These are phyloP conservation scores for Chrysaora quinquecirrha DNA, from an alignment of 30 jellyfish, hydroid and myxozoan species.

Conservation along the genomic window DNA sequence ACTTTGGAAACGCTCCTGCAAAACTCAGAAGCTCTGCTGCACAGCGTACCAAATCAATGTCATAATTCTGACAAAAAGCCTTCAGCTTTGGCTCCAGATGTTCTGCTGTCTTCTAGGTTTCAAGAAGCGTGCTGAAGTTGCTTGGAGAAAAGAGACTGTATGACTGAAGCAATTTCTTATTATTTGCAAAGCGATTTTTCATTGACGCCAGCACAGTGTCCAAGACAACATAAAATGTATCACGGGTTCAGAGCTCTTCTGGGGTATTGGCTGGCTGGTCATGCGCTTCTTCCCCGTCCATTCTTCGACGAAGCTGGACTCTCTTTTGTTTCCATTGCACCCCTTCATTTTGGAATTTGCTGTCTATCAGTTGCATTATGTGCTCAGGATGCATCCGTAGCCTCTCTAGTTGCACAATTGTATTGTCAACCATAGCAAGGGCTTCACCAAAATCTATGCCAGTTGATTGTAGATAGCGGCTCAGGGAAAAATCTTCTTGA, in stretches of 20 bases:
- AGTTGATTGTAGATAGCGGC: constrained; percentile 49
- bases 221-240: not conserved
- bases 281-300: not conserved
- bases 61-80: constrained; percentile 7
- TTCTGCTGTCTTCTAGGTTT: not conserved
- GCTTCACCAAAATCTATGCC: constrained; percentile 47
- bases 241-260: not conserved
- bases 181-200: constrained; percentile 28
- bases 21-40: constrained; percentile 49
- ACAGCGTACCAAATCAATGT: constrained; percentile 25
- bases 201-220: too few species aligned
- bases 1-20: constrained; percentile 18
- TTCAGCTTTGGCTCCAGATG: constrained; percentile 11
- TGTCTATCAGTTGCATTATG: constrained; percentile 12
- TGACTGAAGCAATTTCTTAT: not conserved
- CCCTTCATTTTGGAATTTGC: constrained; percentile 2
- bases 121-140: not conserved
- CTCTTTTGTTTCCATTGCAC: not conserved
- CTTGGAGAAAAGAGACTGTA: constrained; percentile 27
- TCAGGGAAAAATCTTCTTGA: constrained; percentile 34
- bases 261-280: not conserved
- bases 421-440: constrained; percentile 30
- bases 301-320: not conserved
- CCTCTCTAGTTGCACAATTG: constrained; percentile 14
- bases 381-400: constrained; percentile 31